Conservation (phyloP, 2,113 vertebrate genomes). For the Notiomystis cincta region DNA sequence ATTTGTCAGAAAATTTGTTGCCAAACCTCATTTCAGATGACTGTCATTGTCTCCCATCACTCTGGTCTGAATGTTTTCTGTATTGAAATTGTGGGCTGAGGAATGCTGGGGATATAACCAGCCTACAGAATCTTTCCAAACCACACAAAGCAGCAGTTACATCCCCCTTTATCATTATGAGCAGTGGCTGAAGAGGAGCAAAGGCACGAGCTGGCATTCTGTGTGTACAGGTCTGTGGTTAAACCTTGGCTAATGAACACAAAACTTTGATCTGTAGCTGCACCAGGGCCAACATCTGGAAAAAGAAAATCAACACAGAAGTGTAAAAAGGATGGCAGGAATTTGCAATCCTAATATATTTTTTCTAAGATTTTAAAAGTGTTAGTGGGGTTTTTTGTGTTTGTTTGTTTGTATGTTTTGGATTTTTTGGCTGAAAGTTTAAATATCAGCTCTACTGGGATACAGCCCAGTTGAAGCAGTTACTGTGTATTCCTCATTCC, state of each 20-base stretch:
- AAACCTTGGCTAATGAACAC: background rate
- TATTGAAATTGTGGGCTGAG: background rate
- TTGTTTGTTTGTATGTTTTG: too few relatives aligned
- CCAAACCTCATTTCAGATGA: background rate
- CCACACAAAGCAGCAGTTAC: background rate
- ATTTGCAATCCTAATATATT: background rate
- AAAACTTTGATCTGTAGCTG: background rate
- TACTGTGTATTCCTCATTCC: background rate
- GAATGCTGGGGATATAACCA: background rate
- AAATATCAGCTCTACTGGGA: background rate
- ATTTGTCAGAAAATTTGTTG: background rate
- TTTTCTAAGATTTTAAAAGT: background rate
- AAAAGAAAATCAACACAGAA: background rate
- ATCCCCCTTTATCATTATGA: background rate
- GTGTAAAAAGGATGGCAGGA: background rate
- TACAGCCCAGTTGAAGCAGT: background rate
- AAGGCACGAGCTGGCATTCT: background rate
- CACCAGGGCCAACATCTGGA: background rate
- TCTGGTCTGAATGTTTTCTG: background rate
- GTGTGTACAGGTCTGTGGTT: accelerated
- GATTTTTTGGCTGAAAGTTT: background rate
- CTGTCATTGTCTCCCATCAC: background rate
- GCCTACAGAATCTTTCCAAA: background rate
- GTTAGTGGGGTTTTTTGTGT: background rate
- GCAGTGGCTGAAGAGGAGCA: background rate